Conservation (phyloP, 2,888 invertebrate genomes). For the Sicus ferrugineus region DNA sequence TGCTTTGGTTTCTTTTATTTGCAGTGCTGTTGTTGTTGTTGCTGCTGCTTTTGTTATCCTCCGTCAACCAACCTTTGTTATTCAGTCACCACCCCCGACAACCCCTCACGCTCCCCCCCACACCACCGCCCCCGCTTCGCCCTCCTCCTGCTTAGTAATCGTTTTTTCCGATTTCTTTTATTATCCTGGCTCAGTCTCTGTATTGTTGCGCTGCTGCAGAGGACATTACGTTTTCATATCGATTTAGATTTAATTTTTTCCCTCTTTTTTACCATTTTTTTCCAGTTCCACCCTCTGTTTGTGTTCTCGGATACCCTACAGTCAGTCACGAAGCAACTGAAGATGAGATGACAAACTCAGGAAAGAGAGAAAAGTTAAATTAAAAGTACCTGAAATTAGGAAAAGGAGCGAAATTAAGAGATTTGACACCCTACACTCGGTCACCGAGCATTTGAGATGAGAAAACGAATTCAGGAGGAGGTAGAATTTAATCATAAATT, state of each 20-base stretch:
- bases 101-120: not conserved
- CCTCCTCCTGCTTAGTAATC: not conserved
- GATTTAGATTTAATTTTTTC: constrained; percentile 10
- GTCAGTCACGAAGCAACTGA: too few relatives aligned
- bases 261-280: not conserved
- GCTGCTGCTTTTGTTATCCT: not conserved
- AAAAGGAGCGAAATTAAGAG: too few relatives aligned
- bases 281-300: not conserved
- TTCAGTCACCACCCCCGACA: not conserved
- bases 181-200: not conserved
- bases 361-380: too few relatives aligned
- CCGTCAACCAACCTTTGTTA: not conserved
- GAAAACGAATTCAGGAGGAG: too few relatives aligned
- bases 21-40: not conserved
- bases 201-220: not conserved
- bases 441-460: too few relatives aligned
- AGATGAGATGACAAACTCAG: too few relatives aligned
- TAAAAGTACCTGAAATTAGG: too few relatives aligned
- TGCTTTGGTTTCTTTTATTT: not conserved
- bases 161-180: not conserved
- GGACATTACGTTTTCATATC: constrained; percentile 27
- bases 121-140: not conserved
- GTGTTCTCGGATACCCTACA: not conserved
- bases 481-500: too few relatives aligned
- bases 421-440: too few relatives aligned